Conservation (phyloP, 2,888 invertebrate species). For the Melanostoma scalare region DNA sequence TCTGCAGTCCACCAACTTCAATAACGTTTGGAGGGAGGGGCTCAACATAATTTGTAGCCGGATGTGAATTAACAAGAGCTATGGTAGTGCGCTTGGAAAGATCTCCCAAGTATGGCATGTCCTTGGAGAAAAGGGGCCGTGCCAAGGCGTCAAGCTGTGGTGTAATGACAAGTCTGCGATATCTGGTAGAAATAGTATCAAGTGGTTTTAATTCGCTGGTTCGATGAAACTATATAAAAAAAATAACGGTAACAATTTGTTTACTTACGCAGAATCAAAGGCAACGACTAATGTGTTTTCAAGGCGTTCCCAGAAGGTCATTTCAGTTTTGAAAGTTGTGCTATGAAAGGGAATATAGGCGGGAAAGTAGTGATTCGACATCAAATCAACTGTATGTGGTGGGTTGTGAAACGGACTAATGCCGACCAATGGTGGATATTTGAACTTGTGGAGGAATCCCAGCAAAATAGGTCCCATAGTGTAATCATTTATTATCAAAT, state of each 20-base stretch:
- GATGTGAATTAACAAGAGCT: slow-evolving; percentile 78
- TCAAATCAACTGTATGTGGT: slow-evolving; percentile 67
- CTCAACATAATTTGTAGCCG: slow-evolving; percentile 77
- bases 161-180: slow-evolving; percentile 15
- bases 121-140: slow-evolving; percentile 57
- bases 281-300: slow-evolving; percentile 73
- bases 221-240: too few relatives aligned
- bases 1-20: slow-evolving; percentile 80
- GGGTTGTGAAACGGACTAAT: slow-evolving; percentile 74
- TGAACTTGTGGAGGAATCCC: slow-evolving; percentile 77
- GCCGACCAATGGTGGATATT: slow-evolving; percentile 77
- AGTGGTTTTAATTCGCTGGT: too few relatives aligned
- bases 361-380: slow-evolving; percentile 75
- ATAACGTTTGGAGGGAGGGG: slow-evolving; percentile 79
- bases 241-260: too few relatives aligned
- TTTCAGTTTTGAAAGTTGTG: slow-evolving; percentile 62
- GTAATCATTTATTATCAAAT: slow-evolving; percentile 78
- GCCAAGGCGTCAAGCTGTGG: slow-evolving; percentile 73
- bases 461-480: slow-evolving; percentile 77
- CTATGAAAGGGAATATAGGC: slow-evolving; percentile 74
- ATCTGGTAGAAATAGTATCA: neutral
- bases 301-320: slow-evolving; percentile 75
- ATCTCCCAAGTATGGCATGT: slow-evolving; percentile 73
- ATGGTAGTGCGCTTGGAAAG: slow-evolving; percentile 74
- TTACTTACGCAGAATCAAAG: slow-evolving; percentile 72